Conservation (phyloP, 2,888 invertebrate genomes). For the Piscicola geometra region DNA sequence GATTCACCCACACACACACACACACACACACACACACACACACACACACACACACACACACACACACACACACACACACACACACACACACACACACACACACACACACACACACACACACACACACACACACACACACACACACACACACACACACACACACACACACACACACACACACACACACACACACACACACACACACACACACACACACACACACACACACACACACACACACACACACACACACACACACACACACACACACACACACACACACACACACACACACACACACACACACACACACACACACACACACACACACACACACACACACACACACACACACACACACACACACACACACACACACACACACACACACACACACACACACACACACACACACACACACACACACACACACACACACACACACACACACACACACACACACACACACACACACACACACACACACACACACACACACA, state of each 20-base stretch:
- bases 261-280: slow-evolving; percentile 4
- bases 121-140: slow-evolving; percentile 4
- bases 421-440: slow-evolving; percentile 12
- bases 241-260: slow-evolving; percentile 4
- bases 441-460: not conserved
- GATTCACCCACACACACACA: not conserved
- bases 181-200: slow-evolving; percentile 4
- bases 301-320: too few relatives aligned
- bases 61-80: slow-evolving; percentile 14
- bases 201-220: slow-evolving; percentile 4
- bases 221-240: slow-evolving; percentile 4
- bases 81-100: slow-evolving; percentile 12
- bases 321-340: not conserved
- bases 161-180: slow-evolving; percentile 4
- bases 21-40: not conserved
- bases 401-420: slow-evolving; percentile 14
- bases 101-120: slow-evolving; percentile 8
- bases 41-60: slow-evolving; percentile 5
- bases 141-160: slow-evolving; percentile 4
- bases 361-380: not conserved
- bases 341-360: not conserved
- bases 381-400: slow-evolving; percentile 5
- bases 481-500: not conserved
- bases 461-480: not conserved
- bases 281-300: too few relatives aligned